Percentiles rank a stretch among this genome's conserved stretches.
Evolutionary conservation across 2,888 invertebrate species (phyloP).

Genomic region (Stramonita haemastoma): DNA sequence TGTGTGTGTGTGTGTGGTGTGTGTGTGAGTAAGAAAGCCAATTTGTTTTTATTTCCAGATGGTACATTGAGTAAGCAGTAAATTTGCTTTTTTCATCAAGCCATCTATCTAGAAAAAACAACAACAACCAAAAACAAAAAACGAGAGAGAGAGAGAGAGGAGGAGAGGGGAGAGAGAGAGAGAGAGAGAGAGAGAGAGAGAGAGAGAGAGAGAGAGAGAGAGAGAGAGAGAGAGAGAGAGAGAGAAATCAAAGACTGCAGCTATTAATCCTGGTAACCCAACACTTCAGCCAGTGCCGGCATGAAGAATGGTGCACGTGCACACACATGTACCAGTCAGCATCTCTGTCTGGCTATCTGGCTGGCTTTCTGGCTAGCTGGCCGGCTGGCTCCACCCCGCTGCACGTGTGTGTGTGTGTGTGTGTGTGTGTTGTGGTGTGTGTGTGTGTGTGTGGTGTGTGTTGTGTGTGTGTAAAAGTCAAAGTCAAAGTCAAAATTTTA

Average conservation of each 20-base stretch:
- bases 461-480: neutral
- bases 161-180: neutral
- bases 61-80: too few species aligned
- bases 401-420: too few species aligned
- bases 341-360: conserved; percentile 14
- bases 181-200: neutral
- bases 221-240: neutral
- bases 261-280: too few species aligned
- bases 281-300: too few species aligned
- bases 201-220: neutral
- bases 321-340: conserved; percentile 1
- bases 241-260: neutral
- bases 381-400: neutral
- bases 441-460: neutral
- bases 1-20: too few species aligned
- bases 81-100: too few species aligned
- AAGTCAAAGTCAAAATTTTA: too few species aligned
- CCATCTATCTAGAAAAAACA: too few species aligned
- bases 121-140: too few species aligned
- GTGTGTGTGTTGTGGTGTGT: neutral
- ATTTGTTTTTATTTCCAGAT: too few species aligned
- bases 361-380: conserved; percentile 1
- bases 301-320: neutral
- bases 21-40: too few species aligned
- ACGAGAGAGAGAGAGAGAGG: too few species aligned